These are phyloP conservation scores for Sitobion miscanthi DNA, from an alignment of 1,140 invertebrate genomes.

Conservation along the genomic window DNA sequence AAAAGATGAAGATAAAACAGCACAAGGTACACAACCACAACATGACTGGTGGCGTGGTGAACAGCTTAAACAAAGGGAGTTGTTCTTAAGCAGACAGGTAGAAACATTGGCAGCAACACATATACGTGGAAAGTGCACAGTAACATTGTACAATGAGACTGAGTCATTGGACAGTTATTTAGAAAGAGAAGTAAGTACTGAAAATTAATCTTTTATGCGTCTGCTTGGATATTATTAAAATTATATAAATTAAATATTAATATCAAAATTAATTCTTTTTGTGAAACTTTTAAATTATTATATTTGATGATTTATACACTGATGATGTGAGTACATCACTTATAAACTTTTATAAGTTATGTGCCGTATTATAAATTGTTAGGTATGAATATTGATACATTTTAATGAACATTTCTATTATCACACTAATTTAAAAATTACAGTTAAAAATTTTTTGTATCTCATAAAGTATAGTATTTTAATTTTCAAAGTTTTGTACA, in stretches of 20 bases:
- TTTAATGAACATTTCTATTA: too few species aligned
- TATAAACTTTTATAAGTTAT: background rate
- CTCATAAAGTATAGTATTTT: too few species aligned
- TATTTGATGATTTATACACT: background rate
- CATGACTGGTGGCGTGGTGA: constrained; percentile 28
- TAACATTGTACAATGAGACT: constrained; percentile 97
- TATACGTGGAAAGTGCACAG: constrained; percentile 98
- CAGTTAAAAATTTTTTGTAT: too few species aligned
- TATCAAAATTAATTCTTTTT: background rate
- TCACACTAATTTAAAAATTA: too few species aligned
- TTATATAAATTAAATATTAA: background rate
- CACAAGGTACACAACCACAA: background rate
- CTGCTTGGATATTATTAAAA: background rate
- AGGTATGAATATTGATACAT: too few species aligned
- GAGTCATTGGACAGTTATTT: constrained; percentile 95
- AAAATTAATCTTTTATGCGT: background rate
- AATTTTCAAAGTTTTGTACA: too few species aligned
- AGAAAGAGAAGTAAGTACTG: constrained; percentile 85
- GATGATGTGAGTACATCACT: background rate
- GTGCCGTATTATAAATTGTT: background rate
- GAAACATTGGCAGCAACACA: constrained; percentile 97
- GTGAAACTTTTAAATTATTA: background rate
- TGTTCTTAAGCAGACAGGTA: constrained; percentile 97
- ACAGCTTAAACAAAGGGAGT: constrained; percentile 90
- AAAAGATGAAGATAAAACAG: constrained; percentile 24